A percentile compares a stretch with the other conserved stretches of the same genome.
phyloP scores from a whole-genome alignment of 53 echinoderm and acorn worm genomes.

The Mesocentrotus franciscanus region DNA sequence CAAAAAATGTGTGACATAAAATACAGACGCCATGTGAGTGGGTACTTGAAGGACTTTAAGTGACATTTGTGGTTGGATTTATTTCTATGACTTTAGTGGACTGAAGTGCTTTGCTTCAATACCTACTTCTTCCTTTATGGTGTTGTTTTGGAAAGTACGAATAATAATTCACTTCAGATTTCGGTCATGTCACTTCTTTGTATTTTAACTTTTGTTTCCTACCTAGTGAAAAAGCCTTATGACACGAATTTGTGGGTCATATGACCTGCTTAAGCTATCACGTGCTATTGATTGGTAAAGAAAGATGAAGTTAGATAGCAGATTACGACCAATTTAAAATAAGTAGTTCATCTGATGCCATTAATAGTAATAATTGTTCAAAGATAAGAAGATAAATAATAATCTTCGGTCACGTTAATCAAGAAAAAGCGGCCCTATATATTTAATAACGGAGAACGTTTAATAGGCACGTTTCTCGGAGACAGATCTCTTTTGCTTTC shows the following conservation, averaged over 20 bases:
- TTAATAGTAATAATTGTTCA: not conserved
- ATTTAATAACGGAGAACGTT: not conserved
- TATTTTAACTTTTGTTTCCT: too few relatives aligned
- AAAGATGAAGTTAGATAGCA: not conserved
- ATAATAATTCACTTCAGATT: not conserved
- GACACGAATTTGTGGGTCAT: too few relatives aligned
- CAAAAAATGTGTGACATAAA: not conserved
- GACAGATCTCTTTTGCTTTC: not conserved
- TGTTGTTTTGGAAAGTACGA: not conserved
- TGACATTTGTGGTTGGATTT: not conserved
- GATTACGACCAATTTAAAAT: not conserved
- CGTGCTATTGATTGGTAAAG: not conserved
- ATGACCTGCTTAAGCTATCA: too few relatives aligned
- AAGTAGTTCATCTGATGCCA: not conserved
- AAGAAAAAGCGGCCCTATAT: not conserved
- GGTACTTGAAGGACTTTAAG: not conserved
- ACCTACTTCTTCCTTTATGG: not conserved
- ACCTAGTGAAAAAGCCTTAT: too few relatives aligned
- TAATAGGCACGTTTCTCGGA: not conserved
- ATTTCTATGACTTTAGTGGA: not conserved
- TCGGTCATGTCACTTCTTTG: too few relatives aligned
- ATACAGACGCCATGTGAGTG: not conserved
- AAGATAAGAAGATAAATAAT: not conserved
- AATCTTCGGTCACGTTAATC: not conserved
- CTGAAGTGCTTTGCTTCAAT: not conserved